Evolutionary conservation across 2,113 vertebrate genomes (phyloP).

Genomic region (Dermatemys mawii): DNA sequence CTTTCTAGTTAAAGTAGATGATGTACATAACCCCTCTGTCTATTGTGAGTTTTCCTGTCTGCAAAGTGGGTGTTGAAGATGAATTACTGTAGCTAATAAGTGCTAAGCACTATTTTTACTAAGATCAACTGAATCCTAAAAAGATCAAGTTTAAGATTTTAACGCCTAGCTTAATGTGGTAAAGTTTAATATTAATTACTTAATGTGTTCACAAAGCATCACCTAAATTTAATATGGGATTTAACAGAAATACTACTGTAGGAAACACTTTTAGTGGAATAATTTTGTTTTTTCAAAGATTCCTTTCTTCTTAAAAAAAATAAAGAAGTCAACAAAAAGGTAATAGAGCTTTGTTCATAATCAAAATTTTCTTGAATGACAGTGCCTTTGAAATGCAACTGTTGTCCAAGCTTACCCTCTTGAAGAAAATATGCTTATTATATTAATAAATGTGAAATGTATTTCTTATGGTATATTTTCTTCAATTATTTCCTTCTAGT

Average conservation of each 20-base stretch:
- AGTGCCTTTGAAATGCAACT: conserved; percentile 59
- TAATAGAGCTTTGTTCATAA: background rate
- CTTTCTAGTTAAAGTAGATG: conserved; percentile 33
- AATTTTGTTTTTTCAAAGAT: background rate
- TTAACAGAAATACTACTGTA: conserved; percentile 33
- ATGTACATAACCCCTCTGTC: conserved; percentile 54
- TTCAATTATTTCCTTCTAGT: background rate
- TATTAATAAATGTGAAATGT: conserved; percentile 42
- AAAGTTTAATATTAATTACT: conserved; percentile 10
- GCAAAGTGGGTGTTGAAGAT: conserved; percentile 46
- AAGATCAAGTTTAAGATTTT: conserved; percentile 34
- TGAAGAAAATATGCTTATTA: conserved; percentile 31
- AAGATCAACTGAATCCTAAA: conserved; percentile 23
- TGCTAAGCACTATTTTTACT: conserved; percentile 38
- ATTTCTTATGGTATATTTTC: conserved; percentile 39
- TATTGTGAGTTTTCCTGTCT: conserved; percentile 49
- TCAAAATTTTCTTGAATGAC: conserved; percentile 20
- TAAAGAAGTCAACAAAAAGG: background rate
- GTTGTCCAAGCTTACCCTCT: background rate
- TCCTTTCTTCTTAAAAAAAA: background rate
- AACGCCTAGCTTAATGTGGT: background rate
- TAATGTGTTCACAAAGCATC: conserved; percentile 14
- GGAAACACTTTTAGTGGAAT: background rate
- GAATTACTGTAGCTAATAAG: conserved; percentile 56
- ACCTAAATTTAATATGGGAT: conserved; percentile 44